phyloP scores from a whole-genome alignment of 1,140 invertebrate genomes.

The Drosophila willistoni region DNA sequence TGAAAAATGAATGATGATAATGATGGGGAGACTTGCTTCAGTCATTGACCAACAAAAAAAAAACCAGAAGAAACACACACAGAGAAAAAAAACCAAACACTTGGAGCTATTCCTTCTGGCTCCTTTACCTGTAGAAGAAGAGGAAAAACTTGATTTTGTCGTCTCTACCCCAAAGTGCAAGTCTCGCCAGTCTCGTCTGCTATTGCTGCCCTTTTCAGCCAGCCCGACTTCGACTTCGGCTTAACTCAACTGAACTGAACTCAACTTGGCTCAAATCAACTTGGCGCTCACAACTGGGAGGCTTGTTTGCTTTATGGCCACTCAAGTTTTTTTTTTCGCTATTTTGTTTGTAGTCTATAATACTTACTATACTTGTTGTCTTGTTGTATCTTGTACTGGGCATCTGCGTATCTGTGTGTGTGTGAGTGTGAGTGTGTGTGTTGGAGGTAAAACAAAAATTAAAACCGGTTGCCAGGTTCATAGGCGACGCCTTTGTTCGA shows the following conservation, averaged over 20 bases:
- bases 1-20: slow-evolving; percentile 81
- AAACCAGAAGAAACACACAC: not conserved
- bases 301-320: slow-evolving; percentile 71
- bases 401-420: slow-evolving; percentile 5
- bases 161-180: slow-evolving; percentile 59
- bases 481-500: slow-evolving; percentile 52
- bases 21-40: slow-evolving; percentile 54
- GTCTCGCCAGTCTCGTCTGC: slow-evolving; percentile 35
- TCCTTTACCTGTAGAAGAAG: slow-evolving; percentile 33
- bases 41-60: slow-evolving; percentile 51
- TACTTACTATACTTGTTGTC: slow-evolving; percentile 38
- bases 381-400: slow-evolving; percentile 13
- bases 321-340: slow-evolving; percentile 57
- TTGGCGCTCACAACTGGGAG: slow-evolving; percentile 11
- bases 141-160: slow-evolving; percentile 48
- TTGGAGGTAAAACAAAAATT: slow-evolving; percentile 29
- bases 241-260: slow-evolving; percentile 15
- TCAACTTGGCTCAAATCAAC: slow-evolving; percentile 6
- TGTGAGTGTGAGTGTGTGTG: slow-evolving; percentile 3
- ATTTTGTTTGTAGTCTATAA: slow-evolving; percentile 66
- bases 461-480: slow-evolving; percentile 58
- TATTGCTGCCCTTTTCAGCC: slow-evolving; percentile 47
- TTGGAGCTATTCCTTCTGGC: slow-evolving; percentile 34
- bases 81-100: slow-evolving; percentile 9
- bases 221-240: slow-evolving; percentile 8